Evolutionary conservation across 2,113 vertebrate genomes (phyloP).

Genomic region (Callionymus lyra): DNA sequence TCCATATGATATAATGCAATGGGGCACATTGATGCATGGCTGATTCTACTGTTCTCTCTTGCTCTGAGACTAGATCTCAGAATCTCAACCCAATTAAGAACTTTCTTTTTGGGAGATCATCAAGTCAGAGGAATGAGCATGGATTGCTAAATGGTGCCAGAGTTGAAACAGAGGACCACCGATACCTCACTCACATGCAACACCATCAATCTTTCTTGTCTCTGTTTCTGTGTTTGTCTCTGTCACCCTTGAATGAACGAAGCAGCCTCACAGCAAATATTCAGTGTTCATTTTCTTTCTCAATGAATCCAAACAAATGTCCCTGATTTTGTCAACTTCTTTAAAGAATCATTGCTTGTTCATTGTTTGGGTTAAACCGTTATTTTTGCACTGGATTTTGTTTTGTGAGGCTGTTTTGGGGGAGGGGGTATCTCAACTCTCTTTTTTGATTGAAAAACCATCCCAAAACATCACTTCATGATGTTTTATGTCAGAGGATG

Average conservation of each 20-base stretch:
- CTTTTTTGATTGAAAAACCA: constrained; percentile 35
- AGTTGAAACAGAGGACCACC: constrained; percentile 20
- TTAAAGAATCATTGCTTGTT: not conserved
- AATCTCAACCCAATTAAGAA: constrained; percentile 36
- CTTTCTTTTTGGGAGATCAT: constrained; percentile 22
- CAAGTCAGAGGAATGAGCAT: constrained; percentile 43
- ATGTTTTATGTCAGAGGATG: constrained; percentile 29
- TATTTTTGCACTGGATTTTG: not conserved
- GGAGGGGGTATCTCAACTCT: constrained; percentile 19
- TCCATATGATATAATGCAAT: constrained; percentile 61
- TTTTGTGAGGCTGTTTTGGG: constrained; percentile 53
- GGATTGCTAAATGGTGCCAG: constrained; percentile 28
- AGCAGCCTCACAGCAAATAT: constrained; percentile 50
- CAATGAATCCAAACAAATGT: not conserved
- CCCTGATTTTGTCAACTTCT: too few species aligned
- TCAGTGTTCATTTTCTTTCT: not conserved
- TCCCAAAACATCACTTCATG: constrained; percentile 35
- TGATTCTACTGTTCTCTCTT: constrained; percentile 44
- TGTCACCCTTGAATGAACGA: constrained; percentile 23
- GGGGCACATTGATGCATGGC: constrained; percentile 58
- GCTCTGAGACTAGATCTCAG: constrained; percentile 39
- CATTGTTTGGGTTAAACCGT: too few species aligned
- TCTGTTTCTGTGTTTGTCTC: constrained; percentile 16
- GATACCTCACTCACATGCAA: constrained; percentile 25
- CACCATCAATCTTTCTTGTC: constrained; percentile 29